Conservation (phyloP, 1,140 invertebrate genomes). For the Triops longicaudatus region DNA sequence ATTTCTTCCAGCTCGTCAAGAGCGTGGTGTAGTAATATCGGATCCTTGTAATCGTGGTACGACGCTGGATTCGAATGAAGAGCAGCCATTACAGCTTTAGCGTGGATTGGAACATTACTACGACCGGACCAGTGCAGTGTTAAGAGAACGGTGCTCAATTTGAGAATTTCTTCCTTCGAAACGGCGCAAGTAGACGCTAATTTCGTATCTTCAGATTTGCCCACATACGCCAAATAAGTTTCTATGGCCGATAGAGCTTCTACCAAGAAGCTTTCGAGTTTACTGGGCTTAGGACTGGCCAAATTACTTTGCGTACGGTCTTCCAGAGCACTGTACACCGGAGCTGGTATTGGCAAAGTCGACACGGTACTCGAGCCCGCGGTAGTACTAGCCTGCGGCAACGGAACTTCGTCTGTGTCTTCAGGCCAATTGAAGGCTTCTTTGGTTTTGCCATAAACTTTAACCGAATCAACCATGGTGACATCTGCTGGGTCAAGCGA, state of each 20-base stretch:
- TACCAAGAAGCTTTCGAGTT: constrained; percentile 42
- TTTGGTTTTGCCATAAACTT: constrained; percentile 90
- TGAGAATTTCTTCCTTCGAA: constrained; percentile 38
- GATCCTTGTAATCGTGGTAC: constrained; percentile 74
- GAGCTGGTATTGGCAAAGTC: constrained; percentile 39
- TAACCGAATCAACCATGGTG: constrained; percentile 87
- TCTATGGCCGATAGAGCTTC: constrained; percentile 28
- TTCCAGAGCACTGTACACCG: constrained; percentile 27
- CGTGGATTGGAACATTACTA: constrained; percentile 31
- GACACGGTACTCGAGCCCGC: constrained; percentile 35
- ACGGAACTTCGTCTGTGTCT: constrained; percentile 73
- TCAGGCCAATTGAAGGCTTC: constrained; percentile 95
- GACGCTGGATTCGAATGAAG: constrained; percentile 58
- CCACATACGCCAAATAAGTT: constrained; percentile 52
- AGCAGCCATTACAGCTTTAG: constrained; percentile 63
- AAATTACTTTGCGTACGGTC: neutral
- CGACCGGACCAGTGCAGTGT: constrained; percentile 52
- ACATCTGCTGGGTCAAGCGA: constrained; percentile 76
- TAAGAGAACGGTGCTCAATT: constrained; percentile 67
- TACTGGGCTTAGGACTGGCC: constrained; percentile 32
- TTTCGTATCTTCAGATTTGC: constrained; percentile 60
- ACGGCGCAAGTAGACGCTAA: constrained; percentile 44
- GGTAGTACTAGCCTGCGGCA: constrained; percentile 38
- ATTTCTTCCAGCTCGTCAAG: constrained; percentile 40
- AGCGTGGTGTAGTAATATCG: constrained; percentile 43